phyloP scores from a whole-genome alignment of 2,113 vertebrate species.

The Paraplagusia blochii region DNA sequence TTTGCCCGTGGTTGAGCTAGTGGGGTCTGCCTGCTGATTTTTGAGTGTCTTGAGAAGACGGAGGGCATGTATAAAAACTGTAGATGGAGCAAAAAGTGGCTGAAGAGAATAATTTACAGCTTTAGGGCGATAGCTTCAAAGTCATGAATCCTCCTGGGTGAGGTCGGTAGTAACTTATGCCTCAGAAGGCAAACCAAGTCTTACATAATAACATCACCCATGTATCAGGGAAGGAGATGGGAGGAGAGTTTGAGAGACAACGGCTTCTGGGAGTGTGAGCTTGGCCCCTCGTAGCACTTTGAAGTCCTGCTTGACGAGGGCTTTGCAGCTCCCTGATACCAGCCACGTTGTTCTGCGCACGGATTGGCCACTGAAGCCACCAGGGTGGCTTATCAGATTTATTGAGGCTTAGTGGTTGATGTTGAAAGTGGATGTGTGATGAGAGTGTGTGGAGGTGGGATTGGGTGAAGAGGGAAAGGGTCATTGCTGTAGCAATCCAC shows the following conservation, averaged over 20 bases:
- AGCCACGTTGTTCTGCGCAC: constrained; percentile 57
- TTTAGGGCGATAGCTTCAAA: constrained; percentile 99
- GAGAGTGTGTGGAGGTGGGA: constrained; percentile 39
- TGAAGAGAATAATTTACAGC: constrained; percentile 91
- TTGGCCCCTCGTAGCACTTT: constrained; percentile 83
- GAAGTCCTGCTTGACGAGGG: constrained; percentile 85
- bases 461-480: constrained; percentile 65
- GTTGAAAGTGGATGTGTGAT: constrained; percentile 58
- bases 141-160: constrained; percentile 90
- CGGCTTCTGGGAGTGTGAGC: constrained; percentile 78
- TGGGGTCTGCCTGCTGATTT: constrained; percentile 48
- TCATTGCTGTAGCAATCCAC: constrained; percentile 62
- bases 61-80: constrained; percentile 76
- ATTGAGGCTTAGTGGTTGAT: constrained; percentile 65
- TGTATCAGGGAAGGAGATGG: constrained; percentile 64
- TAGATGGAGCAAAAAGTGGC: constrained; percentile 86
- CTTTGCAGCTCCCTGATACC: constrained; percentile 87
- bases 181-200: constrained; percentile 82
- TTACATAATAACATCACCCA: constrained; percentile 96
- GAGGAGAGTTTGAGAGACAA: constrained; percentile 66
- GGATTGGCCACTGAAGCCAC: constrained; percentile 66
- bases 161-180: constrained; percentile 91
- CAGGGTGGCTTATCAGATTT: constrained; percentile 75
- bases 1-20: no score
- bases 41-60: constrained; percentile 41